A percentile compares a stretch with the other conserved stretches of the same genome.
Evolutionary conservation across 2,113 vertebrate genomes (phyloP).

Genomic region (Pimephales promelas): DNA sequence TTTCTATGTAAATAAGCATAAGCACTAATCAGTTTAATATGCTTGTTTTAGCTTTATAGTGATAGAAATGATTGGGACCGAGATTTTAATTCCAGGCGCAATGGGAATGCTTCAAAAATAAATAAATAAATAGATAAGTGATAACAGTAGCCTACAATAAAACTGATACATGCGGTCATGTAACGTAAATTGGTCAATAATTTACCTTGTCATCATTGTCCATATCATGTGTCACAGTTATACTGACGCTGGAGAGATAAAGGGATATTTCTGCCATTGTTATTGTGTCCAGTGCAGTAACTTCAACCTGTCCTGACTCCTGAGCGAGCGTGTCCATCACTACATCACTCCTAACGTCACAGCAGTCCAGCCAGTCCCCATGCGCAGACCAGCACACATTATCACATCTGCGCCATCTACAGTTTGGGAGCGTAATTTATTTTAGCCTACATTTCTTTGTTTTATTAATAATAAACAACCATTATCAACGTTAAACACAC

Average conservation of each 20-base stretch:
- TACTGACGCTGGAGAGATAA: constrained; percentile 66
- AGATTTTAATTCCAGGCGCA: too few species aligned
- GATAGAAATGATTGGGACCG: background rate
- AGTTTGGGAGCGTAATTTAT: background rate
- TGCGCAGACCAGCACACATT: background rate
- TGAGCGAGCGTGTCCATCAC: background rate
- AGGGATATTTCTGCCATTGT: constrained; percentile 70
- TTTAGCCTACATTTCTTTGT: background rate
- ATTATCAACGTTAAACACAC: too few species aligned
- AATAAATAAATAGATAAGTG: too few species aligned
- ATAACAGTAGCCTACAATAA: too few species aligned
- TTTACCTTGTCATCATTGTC: constrained; percentile 64
- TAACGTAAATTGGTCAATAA: background rate
- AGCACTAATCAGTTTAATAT: background rate
- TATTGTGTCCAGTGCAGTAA: constrained; percentile 6
- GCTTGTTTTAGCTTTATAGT: background rate
- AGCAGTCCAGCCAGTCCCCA: background rate
- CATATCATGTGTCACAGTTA: constrained; percentile 63
- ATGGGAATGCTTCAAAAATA: too few species aligned
- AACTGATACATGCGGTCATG: background rate
- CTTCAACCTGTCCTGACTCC: background rate
- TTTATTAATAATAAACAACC: background rate
- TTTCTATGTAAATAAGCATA: background rate
- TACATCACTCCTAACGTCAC: background rate
- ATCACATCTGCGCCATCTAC: background rate